These are phyloP conservation scores for Geotrypetes seraphini DNA, from an alignment of 2,797 vertebrate genomes.

Conservation along the genomic window DNA sequence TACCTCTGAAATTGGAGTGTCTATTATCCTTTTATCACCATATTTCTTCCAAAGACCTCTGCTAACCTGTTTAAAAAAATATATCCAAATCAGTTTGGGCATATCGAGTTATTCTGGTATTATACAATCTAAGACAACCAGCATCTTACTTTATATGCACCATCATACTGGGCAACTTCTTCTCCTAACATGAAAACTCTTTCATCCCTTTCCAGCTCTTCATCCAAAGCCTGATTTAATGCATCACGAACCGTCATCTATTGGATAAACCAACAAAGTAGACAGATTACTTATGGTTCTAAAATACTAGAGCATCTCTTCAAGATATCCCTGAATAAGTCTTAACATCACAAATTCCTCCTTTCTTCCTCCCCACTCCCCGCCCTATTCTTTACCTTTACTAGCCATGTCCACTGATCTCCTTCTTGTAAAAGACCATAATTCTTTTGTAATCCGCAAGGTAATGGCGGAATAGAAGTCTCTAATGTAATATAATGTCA, in stretches of 20 bases:
- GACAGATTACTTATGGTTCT: neutral
- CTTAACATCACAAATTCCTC: too few species aligned
- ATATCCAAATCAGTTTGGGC: neutral
- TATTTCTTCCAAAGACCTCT: slow-evolving; percentile 97
- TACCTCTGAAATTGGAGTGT: slow-evolving; percentile 96
- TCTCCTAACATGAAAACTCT: slow-evolving; percentile 86
- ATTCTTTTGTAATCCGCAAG: too few species aligned
- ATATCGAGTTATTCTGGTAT: too few species aligned
- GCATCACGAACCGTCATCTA: slow-evolving; percentile 91
- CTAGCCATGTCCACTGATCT: too few species aligned
- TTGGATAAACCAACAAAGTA: neutral
- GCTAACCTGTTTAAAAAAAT: slow-evolving; percentile 64
- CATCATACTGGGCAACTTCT: slow-evolving; percentile 95
- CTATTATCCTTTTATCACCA: slow-evolving; percentile 91
- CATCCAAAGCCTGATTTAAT: slow-evolving; percentile 94
- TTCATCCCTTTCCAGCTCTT: slow-evolving; percentile 92
- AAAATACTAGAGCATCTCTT: too few species aligned
- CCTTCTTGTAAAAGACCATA: too few species aligned
- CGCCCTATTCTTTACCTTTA: too few species aligned
- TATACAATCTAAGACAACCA: too few species aligned
- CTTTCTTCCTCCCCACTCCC: too few species aligned
- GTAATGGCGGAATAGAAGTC: too few species aligned
- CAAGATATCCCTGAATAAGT: too few species aligned
- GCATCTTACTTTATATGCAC: slow-evolving; percentile 84
- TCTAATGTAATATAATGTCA: too few species aligned